Evolutionary conservation across 2,888 invertebrate genomes (phyloP).

Genomic region (Drosophila paracracens): DNA sequence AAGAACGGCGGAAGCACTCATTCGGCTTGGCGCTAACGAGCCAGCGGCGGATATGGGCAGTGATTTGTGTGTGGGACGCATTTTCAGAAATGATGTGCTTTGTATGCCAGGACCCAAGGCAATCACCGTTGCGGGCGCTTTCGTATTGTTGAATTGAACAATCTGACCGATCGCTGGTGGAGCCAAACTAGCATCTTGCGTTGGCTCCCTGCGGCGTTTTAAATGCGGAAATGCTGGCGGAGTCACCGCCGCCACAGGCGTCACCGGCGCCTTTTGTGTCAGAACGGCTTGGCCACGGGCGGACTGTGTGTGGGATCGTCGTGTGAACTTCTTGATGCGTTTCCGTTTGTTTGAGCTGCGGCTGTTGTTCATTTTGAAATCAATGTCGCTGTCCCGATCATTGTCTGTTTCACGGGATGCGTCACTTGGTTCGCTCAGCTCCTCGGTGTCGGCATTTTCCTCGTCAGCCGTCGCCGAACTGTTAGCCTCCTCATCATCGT

Average conservation of each 20-base stretch:
- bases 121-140: constrained; percentile 56
- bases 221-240: constrained; percentile 37
- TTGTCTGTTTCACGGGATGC: constrained; percentile 84
- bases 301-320: constrained; percentile 24
- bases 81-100: constrained; percentile 65
- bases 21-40: constrained; percentile 25
- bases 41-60: constrained; percentile 15
- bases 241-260: constrained; percentile 2
- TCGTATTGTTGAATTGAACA: constrained; percentile 54
- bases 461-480: constrained; percentile 66
- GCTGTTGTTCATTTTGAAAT: constrained; percentile 87
- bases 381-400: constrained; percentile 87
- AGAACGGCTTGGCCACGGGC: constrained; percentile 19
- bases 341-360: constrained; percentile 80
- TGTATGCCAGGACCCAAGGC: constrained; percentile 55
- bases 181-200: constrained; percentile 18
- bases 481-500: constrained; percentile 65
- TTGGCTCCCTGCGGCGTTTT: constrained; percentile 54
- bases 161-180: constrained; percentile 61
- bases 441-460: constrained; percentile 70
- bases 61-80: constrained; percentile 47
- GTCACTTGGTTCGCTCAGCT: constrained; percentile 86
- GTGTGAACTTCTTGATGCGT: constrained; percentile 51
- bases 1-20: constrained; percentile 33
- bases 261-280: constrained; percentile 15